Evolutionary conservation across 35 echinoderm and acorn worm genomes (phyloP).

Genomic region (Amphiura filiformis): DNA sequence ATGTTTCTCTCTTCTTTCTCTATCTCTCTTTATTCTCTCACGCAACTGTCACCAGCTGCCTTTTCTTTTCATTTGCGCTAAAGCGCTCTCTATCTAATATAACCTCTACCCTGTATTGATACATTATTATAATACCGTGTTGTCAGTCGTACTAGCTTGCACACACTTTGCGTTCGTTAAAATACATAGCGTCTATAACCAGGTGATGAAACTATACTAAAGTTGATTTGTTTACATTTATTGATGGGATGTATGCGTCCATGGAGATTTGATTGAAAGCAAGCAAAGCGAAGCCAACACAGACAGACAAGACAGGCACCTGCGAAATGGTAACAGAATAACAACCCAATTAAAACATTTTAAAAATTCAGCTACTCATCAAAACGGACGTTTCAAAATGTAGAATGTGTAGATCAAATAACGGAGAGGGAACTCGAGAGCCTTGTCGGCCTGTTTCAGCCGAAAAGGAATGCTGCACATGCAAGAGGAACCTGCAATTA

Average conservation of each 20-base stretch:
- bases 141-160: too few relatives aligned
- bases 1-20: too few relatives aligned
- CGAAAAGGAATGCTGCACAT: constrained; percentile 27
- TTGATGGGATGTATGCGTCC: constrained; percentile 9
- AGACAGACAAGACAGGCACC: background rate
- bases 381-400: constrained; percentile 12
- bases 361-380: background rate
- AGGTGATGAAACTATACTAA: background rate
- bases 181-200: too few relatives aligned
- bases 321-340: background rate
- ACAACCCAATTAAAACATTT: background rate
- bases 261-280: constrained; percentile 22
- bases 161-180: too few relatives aligned
- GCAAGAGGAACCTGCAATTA: constrained; percentile 11
- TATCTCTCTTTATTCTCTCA: too few relatives aligned
- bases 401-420: background rate
- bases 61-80: too few relatives aligned
- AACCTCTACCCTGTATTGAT: too few relatives aligned
- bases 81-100: too few relatives aligned
- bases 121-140: too few relatives aligned
- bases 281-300: background rate
- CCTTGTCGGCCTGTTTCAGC: background rate
- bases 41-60: too few relatives aligned
- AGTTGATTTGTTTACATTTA: constrained; percentile 18
- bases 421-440: background rate